Evolutionary conservation across 1,140 invertebrate genomes (phyloP).

Genomic region (Drosophila yakuba): DNA sequence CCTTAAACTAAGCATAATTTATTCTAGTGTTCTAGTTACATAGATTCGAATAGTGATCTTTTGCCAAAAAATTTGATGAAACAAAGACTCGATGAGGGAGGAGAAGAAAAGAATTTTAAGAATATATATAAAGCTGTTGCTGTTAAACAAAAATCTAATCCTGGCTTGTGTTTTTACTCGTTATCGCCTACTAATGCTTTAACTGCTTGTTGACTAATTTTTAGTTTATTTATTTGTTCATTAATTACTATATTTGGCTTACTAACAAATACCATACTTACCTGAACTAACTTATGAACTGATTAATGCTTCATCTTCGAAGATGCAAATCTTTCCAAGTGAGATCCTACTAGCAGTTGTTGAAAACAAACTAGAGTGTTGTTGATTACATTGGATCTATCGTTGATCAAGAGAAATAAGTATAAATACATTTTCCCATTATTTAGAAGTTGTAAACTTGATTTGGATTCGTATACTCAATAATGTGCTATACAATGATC

Average conservation of each 20-base stretch:
- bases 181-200: constrained; percentile 70
- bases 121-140: constrained; percentile 76
- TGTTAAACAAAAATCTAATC: constrained; percentile 76
- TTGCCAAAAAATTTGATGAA: constrained; percentile 56
- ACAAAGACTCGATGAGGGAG: constrained; percentile 47
- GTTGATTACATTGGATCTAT: not conserved
- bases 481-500: not conserved
- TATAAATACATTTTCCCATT: not conserved
- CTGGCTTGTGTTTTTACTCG: constrained; percentile 71
- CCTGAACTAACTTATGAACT: not conserved
- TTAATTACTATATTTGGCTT: not conserved
- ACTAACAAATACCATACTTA: constrained; percentile 19
- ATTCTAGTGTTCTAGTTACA: constrained; percentile 53
- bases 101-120: constrained; percentile 44
- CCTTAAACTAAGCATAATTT: constrained; percentile 74
- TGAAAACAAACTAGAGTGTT: constrained; percentile 2
- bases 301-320: not conserved
- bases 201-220: constrained; percentile 65
- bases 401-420: constrained; percentile 3
- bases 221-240: constrained; percentile 16
- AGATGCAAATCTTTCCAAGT: not conserved
- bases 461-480: too few species aligned
- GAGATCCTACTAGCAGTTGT: constrained; percentile 22
- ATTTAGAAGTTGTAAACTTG: too few species aligned
- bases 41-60: constrained; percentile 46